These are phyloP conservation scores for Eufriesea mexicana DNA, from an alignment of 1,140 invertebrate genomes.

Conservation along the genomic window DNA sequence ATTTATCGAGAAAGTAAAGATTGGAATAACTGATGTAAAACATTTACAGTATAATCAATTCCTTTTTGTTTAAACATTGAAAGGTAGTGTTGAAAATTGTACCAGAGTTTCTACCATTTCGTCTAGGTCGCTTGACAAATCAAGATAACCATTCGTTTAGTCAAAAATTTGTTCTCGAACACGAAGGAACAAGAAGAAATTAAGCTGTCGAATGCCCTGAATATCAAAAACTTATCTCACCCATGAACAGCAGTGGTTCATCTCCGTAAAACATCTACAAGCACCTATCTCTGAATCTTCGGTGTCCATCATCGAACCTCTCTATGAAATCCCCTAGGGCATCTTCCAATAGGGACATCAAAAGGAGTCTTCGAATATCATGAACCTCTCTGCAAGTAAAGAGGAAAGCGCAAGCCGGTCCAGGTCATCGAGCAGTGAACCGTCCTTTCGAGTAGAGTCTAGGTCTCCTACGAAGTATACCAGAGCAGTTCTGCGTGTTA, in stretches of 20 bases:
- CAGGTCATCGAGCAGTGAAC: constrained; percentile 52
- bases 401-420: neutral
- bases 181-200: too few relatives aligned
- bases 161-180: too few relatives aligned
- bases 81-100: too few relatives aligned
- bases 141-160: too few relatives aligned
- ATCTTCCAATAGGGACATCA: neutral
- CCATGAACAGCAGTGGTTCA: neutral
- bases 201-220: too few relatives aligned
- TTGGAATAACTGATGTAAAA: too few relatives aligned
- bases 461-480: constrained; percentile 8
- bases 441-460: constrained; percentile 10
- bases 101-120: too few relatives aligned
- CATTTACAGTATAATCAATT: too few relatives aligned
- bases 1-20: too few relatives aligned
- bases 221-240: neutral
- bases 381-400: neutral
- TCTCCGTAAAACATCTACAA: neutral
- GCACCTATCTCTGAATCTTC: neutral
- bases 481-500: constrained; percentile 77
- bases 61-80: too few relatives aligned
- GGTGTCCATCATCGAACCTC: neutral
- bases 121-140: too few relatives aligned
- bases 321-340: neutral
- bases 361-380: neutral